These are phyloP conservation scores for Caretta caretta DNA, from an alignment of 2,113 vertebrate species.

Conservation along the genomic window DNA sequence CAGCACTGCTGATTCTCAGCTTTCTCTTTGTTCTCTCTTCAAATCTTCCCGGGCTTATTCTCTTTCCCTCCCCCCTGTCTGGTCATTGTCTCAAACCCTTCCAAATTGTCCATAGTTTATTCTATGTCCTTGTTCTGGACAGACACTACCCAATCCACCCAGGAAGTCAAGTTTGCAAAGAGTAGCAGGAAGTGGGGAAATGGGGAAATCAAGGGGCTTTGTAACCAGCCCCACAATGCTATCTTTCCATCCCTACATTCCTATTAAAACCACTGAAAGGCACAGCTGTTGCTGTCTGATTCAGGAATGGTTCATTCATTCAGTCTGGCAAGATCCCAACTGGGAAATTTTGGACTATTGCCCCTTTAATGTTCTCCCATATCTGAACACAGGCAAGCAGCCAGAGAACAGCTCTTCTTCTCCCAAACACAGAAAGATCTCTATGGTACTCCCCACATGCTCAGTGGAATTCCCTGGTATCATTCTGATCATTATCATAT, in stretches of 20 bases:
- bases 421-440: too few species aligned
- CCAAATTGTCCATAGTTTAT: too few species aligned
- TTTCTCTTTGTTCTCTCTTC: too few species aligned
- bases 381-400: background rate
- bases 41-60: too few species aligned
- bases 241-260: background rate
- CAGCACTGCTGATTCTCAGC: too few species aligned
- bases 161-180: too few species aligned
- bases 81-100: too few species aligned
- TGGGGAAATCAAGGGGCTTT: too few species aligned
- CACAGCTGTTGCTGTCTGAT: background rate
- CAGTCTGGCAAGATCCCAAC: background rate
- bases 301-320: background rate
- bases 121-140: too few species aligned
- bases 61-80: too few species aligned
- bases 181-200: too few species aligned
- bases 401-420: background rate
- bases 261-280: background rate
- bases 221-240: background rate
- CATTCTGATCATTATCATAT: background rate
- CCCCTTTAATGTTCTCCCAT: background rate
- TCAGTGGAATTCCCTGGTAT: background rate
- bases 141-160: too few species aligned
- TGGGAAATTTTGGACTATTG: background rate
- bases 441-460: background rate